Base-by-base conservation (phyloP, 2,113 vertebrate species). In the Antigone vipio region DNA sequence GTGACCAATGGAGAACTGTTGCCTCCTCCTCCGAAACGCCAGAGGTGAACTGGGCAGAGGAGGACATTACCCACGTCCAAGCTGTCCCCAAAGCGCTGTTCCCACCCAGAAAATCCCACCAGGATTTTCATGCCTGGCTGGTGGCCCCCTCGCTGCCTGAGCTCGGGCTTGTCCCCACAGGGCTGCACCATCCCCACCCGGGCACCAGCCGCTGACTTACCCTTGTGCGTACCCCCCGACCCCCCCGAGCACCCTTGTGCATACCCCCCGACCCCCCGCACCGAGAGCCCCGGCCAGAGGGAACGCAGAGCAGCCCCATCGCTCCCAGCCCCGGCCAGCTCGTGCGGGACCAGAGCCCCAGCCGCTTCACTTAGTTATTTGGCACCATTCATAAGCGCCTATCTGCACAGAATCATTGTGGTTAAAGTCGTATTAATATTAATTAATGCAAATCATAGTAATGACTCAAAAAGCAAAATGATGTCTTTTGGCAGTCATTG, bases 361-460 rank as follows among this genome's bases (percentile, higher is more conserved):
- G 15, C 13, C 0, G 0, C 42, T 52, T 49, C 63, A 44, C 27
- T 34, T 35, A 9, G 50, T 73, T 66, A 50, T 78, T 60, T 84
- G 79, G 67, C 62, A 35, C 38, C 9, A 0, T 20, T 86, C 83
- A 55, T 30, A 17, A 88, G 38, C 4, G 27, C 29, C 38, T 17
- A 13, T 62, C 62, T 62, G 59, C 82, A 56, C 71, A 24, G 78
- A 88, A 44, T 6, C 56, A 34, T 4, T 69, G 72, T 34, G 42
- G 47, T 74, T 88, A 74, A 38, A 55, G 21, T 23, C 68, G 35
- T 29, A 79, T 77, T 93, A 82, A 80, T 85, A 63, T 88, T 63
- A 90, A 96, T 84, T 86, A 67, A 95, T 74, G 72, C 76, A 97
- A 93, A 88, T 91, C 44, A 59, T 11, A 63, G 60, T 30, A 52